Evolutionary conservation across 2,888 invertebrate species (phyloP), one percentile per base, ranked within the genome.

Genomic region (Temnothorax rugatulus): DNA sequence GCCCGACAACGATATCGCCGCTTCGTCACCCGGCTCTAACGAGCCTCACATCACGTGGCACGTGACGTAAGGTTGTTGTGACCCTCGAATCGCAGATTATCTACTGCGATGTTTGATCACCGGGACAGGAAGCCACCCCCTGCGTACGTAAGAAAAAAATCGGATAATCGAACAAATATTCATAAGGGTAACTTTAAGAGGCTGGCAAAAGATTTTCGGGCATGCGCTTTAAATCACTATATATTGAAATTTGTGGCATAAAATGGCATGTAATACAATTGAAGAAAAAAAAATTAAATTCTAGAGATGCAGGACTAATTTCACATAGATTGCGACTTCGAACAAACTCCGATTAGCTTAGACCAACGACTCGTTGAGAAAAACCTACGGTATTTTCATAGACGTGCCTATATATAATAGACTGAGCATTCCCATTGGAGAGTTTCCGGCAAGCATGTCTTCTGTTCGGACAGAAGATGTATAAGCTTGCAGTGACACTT

Each of bases 1-100:
- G 82, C 81, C 75, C 86, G 86, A 86, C 86, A 85, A 86, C 87
- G 91, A 88, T 87, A 85, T 64, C 9, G 44, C 15, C 41, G 11
- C 84, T 7, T 18, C 50, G 13, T 54, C 52, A 64, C 50, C 63
- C 13, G 41, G 47, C 13, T 52, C 15, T 52, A 86, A 87, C 73
- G 77, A 84, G 57, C 75, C 61, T 47, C 38, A 21, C 38, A 8
- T n/a, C 15, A 69, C 76, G 83, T 71, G 52, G 71, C 87, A 83
- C 86, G 86, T 86, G 88, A 86, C 86, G 71, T 66, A 74, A 74
- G 85, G 85, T 87, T 8, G 75, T 21, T n/a, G 18, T 41, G 66
- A 52, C 69, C n/a, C 29, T 15, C 41, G 5, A 44, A 47, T 64
- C 79, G 54, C 34, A 29, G 50, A 59, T 84, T 34, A 63, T 54